Percentiles rank a stretch among this genome's conserved stretches.
Evolutionary conservation across 2,113 vertebrate species (phyloP).

Genomic region (Ophthalmolycus amberensis): DNA sequence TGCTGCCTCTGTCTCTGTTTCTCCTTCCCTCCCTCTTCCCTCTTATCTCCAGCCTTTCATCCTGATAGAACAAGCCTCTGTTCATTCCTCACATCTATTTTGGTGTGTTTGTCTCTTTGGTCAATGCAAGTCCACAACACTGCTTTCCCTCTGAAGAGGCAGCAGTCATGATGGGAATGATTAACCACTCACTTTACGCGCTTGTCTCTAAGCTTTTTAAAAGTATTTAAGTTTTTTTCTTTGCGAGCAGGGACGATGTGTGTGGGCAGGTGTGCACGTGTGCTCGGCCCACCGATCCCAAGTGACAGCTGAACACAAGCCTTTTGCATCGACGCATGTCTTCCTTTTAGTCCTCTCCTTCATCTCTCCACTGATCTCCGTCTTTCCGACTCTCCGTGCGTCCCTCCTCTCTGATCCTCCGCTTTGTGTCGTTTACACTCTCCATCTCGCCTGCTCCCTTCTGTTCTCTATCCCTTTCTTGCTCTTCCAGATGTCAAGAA

Average conservation of each 20-base stretch:
- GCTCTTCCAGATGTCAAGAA: conserved; percentile 49
- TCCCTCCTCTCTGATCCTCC: conserved; percentile 65
- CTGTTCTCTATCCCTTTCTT: conserved; percentile 42
- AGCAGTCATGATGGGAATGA: conserved; percentile 26
- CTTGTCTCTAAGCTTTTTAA: neutral
- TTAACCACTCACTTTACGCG: conserved; percentile 11
- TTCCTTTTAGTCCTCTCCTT: conserved; percentile 52
- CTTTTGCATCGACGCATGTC: conserved; percentile 26
- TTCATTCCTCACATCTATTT: conserved; percentile 53
- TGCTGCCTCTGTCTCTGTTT: conserved; percentile 11
- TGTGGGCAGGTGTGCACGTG: conserved; percentile 12
- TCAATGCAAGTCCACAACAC: conserved; percentile 26
- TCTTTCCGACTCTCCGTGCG: conserved; percentile 32
- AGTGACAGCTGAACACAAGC: conserved; percentile 63
- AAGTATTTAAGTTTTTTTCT: neutral
- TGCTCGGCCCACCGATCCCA: conserved; percentile 35
- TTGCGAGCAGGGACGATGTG: neutral
- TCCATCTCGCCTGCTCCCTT: conserved; percentile 44
- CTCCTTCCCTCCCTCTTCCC: conserved; percentile 5
- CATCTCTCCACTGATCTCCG: conserved; percentile 58
- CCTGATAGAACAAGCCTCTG: conserved; percentile 13
- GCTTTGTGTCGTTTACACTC: conserved; percentile 69
- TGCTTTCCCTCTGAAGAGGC: conserved; percentile 6
- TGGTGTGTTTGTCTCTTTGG: conserved; percentile 31
- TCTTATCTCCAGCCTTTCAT: conserved; percentile 23